Evolutionary conservation across 2,797 vertebrate species (phyloP).

Genomic region (Sebastiscus tertius): DNA sequence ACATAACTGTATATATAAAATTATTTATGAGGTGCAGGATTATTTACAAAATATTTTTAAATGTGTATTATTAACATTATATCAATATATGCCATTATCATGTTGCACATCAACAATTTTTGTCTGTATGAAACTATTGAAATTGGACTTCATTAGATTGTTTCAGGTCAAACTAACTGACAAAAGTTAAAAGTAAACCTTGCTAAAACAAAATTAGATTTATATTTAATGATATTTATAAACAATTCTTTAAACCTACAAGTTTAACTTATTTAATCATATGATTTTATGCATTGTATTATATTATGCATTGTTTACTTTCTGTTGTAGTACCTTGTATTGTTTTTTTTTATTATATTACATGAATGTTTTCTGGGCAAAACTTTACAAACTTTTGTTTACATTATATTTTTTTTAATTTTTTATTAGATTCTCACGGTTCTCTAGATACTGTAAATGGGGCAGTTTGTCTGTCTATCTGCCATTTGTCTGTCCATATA

Average conservation of each 20-base stretch:
- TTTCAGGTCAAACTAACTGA: not conserved
- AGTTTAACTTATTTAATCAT: not conserved
- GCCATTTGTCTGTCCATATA: not conserved
- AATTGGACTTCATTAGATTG: no score
- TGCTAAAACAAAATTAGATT: not conserved
- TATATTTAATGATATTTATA: not conserved
- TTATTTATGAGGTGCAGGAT: no score
- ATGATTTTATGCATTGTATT: not conserved
- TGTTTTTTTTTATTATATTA: not conserved
- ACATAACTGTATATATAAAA: no score
- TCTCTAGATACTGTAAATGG: not conserved
- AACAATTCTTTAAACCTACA: not conserved
- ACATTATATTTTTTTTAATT: not conserved
- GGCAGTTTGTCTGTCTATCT: slow-evolving; percentile 5
- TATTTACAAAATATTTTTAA: no score
- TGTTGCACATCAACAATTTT: no score
- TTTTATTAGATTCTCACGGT: not conserved
- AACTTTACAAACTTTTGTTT: slow-evolving; percentile 7
- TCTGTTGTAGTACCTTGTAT: not conserved
- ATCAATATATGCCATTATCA: no score
- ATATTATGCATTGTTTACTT: not conserved
- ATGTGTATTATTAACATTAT: no score
- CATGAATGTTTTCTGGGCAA: not conserved
- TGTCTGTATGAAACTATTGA: no score
- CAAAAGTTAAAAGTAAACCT: not conserved